Evolutionary conservation across 2,113 vertebrate species (phyloP).

Genomic region (Hystrix brachyura): DNA sequence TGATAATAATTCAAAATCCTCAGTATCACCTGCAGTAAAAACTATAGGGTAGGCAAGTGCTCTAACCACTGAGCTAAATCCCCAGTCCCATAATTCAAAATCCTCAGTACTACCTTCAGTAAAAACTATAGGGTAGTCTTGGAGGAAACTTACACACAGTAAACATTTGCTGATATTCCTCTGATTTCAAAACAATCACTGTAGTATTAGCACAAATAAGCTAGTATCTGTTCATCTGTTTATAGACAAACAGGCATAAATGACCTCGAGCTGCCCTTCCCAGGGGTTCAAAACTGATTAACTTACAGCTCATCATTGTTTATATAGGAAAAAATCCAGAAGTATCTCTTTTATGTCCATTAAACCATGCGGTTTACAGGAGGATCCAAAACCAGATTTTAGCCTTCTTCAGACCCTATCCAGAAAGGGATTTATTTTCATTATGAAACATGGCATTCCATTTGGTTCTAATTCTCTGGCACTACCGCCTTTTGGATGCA

Average conservation of each 20-base stretch:
- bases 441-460: constrained; percentile 29
- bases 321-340: constrained; percentile 5
- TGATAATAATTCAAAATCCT: neutral
- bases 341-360: neutral
- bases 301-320: constrained; percentile 15
- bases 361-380: neutral
- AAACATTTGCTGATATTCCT: neutral
- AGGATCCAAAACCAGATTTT: neutral
- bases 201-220: neutral
- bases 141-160: neutral
- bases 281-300: constrained; percentile 28
- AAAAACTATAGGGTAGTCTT: neutral
- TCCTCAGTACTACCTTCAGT: neutral
- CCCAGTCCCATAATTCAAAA: neutral
- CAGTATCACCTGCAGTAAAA: neutral
- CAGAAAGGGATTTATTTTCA: constrained; percentile 45
- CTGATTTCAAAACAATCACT: constrained; percentile 9
- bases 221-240: neutral
- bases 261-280: neutral
- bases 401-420: neutral
- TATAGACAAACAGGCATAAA: neutral
- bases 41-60: neutral
- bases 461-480: constrained; percentile 54
- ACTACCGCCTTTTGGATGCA: neutral
- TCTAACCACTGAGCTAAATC: too few relatives aligned